A percentile compares a stretch with the other conserved stretches of the same genome.
Conservation (phyloP, 2,797 vertebrate genomes). For the Agapornis canus region DNA sequence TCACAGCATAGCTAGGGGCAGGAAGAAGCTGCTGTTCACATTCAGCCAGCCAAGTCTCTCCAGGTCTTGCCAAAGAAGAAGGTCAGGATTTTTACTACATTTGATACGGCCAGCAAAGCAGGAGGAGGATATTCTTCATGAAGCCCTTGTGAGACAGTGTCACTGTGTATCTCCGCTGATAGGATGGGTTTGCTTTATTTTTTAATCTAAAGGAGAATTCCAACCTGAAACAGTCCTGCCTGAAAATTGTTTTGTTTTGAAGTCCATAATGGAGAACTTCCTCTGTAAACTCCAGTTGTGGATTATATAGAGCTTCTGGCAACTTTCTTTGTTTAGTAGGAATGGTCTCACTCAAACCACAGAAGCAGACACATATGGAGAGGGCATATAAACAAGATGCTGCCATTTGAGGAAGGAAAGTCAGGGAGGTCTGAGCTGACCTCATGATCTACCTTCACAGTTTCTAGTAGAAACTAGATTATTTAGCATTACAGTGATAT, state of each 20-base stretch:
- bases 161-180: not conserved
- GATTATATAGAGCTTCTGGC: not conserved
- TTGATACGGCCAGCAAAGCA: not conserved
- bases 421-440: not conserved
- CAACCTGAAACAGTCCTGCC: not conserved
- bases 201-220: not conserved
- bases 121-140: not conserved
- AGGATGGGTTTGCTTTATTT: not conserved
- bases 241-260: not conserved
- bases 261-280: not conserved
- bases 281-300: not conserved
- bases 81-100: not conserved
- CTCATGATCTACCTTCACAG: not conserved
- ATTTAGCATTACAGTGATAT: not conserved
- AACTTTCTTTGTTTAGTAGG: not conserved
- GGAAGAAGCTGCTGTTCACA: not conserved
- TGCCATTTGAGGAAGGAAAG: not conserved
- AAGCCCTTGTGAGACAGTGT: not conserved
- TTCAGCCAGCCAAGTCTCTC: not conserved
- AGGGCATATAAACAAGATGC: not conserved
- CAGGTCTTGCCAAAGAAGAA: constrained; percentile 3
- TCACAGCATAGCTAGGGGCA: not conserved
- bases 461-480: not conserved
- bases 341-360: not conserved
- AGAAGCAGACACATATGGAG: not conserved